Percentiles rank a stretch among this genome's conserved stretches.
These are phyloP conservation scores for Fistularia commersonii DNA, from an alignment of 2,797 vertebrate species.

Conservation along the genomic window DNA sequence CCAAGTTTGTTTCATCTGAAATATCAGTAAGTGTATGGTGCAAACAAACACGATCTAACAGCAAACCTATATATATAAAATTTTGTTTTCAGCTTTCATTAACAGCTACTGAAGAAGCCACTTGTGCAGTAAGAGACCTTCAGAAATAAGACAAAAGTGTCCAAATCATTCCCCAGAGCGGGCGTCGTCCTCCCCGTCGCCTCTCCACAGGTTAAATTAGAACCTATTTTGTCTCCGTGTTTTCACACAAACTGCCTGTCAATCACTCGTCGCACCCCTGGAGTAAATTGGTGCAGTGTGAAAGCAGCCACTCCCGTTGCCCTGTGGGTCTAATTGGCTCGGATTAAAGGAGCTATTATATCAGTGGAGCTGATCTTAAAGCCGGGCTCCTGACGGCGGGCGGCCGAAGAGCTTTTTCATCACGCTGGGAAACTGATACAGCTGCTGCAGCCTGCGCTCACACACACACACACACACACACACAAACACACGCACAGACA, in stretches of 20 bases:
- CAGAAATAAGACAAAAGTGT: background rate
- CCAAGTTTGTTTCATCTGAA: too few species aligned
- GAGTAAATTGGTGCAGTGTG: constrained; percentile 56
- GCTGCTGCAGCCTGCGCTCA: constrained; percentile 18
- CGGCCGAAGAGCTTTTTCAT: constrained; percentile 25
- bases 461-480: too few species aligned
- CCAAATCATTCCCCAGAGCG: constrained; percentile 24
- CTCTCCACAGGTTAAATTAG: constrained; percentile 45
- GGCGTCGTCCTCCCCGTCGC: constrained; percentile 27
- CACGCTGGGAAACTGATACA: constrained; percentile 36
- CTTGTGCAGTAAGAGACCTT: too few species aligned
- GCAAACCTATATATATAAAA: too few species aligned
- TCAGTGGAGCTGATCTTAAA: constrained; percentile 53
- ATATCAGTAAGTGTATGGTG: too few species aligned
- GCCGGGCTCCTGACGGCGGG: constrained; percentile 33
- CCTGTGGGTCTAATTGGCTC: constrained; percentile 62
- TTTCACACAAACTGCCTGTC: constrained; percentile 62
- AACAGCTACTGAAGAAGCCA: too few species aligned
- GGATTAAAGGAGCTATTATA: constrained; percentile 62
- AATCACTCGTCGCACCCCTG: constrained; percentile 49
- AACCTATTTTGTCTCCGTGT: constrained; percentile 47
- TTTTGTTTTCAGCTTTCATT: too few species aligned
- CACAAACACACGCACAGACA: too few species aligned
- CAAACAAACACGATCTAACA: too few species aligned
- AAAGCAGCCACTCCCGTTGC: constrained; percentile 57